These are phyloP conservation scores for Luidia sarsii DNA, from an alignment of 53 echinoderm and acorn worm genomes.

Conservation along the genomic window DNA sequence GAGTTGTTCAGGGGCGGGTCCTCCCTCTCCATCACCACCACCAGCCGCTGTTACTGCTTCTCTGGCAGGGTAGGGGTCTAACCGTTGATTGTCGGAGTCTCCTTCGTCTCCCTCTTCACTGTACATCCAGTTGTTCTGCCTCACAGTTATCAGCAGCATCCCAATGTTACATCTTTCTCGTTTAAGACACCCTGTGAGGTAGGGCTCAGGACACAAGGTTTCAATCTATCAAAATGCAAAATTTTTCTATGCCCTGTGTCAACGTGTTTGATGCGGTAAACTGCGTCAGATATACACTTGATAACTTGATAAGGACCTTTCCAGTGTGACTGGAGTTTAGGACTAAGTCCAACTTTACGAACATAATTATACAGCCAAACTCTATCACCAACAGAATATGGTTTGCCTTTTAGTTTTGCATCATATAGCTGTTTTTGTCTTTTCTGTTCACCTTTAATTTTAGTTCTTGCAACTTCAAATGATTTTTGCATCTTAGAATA, in stretches of 20 bases:
- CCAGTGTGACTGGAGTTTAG: conserved; percentile 25
- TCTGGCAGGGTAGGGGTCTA: no score
- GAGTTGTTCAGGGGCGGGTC: no score
- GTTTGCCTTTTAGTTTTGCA: conserved; percentile 14
- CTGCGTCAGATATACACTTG: conserved; percentile 14
- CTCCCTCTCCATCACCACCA: no score
- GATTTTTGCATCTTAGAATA: neutral
- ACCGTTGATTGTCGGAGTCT: no score
- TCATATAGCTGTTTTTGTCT: conserved; percentile 34
- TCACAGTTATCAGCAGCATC: no score
- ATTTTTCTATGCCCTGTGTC: neutral
- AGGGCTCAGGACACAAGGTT: no score
- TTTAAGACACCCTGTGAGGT: no score
- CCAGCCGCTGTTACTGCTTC: no score
- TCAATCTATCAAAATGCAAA: conserved; percentile 44
- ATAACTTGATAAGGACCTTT: conserved; percentile 16
- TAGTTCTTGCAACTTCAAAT: conserved; percentile 1
- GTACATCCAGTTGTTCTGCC: no score
- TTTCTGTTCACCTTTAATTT: conserved; percentile 22
- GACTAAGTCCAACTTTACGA: conserved; percentile 6
- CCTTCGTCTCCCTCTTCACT: no score
- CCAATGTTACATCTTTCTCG: no score
- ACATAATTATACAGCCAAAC: conserved; percentile 27
- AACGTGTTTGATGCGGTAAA: neutral
- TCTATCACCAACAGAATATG: neutral